Evolutionary conservation across 2,888 invertebrate species (phyloP).

Genomic region (Acanthosepion esculentum): DNA sequence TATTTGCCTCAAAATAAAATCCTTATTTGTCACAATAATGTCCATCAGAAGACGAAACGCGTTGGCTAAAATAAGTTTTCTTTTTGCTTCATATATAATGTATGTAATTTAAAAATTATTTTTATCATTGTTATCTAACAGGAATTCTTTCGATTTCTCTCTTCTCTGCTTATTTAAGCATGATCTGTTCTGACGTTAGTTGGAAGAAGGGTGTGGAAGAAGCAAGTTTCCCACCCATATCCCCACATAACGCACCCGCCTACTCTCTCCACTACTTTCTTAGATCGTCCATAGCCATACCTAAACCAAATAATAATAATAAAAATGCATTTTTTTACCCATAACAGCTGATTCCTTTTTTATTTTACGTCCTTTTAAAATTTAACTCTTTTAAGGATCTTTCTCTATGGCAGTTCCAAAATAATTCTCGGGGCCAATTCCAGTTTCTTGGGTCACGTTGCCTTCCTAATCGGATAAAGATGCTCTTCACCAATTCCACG

Average conservation of each 20-base stretch:
- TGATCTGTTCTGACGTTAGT: background rate
- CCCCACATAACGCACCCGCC: background rate
- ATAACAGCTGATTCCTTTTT: background rate
- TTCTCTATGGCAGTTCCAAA: background rate
- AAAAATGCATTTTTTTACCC: background rate
- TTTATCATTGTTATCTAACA: background rate
- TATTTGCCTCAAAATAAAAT: too few relatives aligned
- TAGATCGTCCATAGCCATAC: background rate
- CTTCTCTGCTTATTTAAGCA: background rate
- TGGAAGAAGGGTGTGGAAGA: background rate
- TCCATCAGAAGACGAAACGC: too few relatives aligned
- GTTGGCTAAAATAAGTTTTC: too few relatives aligned
- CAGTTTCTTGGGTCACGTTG: constrained; percentile 25
- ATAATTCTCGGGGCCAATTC: background rate
- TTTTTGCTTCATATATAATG: too few relatives aligned
- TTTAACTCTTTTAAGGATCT: background rate
- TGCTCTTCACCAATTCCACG: background rate
- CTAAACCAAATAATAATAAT: too few relatives aligned
- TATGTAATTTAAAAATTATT: too few relatives aligned
- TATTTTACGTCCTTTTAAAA: background rate
- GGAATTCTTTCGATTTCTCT: background rate
- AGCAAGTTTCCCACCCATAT: background rate
- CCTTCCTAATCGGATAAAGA: background rate
- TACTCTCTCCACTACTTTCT: background rate
- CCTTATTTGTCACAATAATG: too few relatives aligned